Percentiles rank a stretch among this genome's conserved stretches.
These are phyloP conservation scores for Apocheima hispidaria DNA, from an alignment of 2,888 invertebrate species.

Conservation along the genomic window DNA sequence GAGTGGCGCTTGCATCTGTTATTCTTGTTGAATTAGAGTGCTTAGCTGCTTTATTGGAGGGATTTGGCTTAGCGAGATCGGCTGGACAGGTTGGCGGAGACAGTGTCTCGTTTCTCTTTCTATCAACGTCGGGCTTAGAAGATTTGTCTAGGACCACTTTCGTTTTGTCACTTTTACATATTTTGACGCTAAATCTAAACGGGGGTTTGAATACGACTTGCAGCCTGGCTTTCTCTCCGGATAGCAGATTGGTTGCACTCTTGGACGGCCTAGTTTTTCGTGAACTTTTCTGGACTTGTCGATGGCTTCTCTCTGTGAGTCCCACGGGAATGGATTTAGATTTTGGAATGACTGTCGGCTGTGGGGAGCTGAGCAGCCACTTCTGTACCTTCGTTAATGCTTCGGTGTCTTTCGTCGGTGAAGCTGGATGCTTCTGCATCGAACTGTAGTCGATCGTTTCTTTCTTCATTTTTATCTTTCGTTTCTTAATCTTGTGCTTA, in stretches of 20 bases:
- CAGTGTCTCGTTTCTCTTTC: constrained; percentile 67
- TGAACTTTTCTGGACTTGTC: constrained; percentile 83
- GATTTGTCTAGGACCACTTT: constrained; percentile 87
- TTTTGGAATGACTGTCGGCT: constrained; percentile 88
- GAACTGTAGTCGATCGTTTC: constrained; percentile 93
- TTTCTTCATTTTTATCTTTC: constrained; percentile 87
- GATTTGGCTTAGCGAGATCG: constrained; percentile 66
- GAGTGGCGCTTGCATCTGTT: constrained; percentile 47
- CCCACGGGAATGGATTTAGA: constrained; percentile 94
- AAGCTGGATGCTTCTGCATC: constrained; percentile 86
- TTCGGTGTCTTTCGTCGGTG: constrained; percentile 85
- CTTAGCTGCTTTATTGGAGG: constrained; percentile 65
- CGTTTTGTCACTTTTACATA: constrained; percentile 90
- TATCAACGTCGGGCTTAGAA: constrained; percentile 79
- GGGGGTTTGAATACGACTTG: constrained; percentile 96
- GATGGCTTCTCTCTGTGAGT: constrained; percentile 84
- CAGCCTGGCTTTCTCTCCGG: constrained; percentile 89
- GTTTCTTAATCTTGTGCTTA: constrained; percentile 82
- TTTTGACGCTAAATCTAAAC: constrained; percentile 93
- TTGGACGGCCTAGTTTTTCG: constrained; percentile 87
- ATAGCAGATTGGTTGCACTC: constrained; percentile 90
- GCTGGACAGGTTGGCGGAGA: constrained; percentile 55
- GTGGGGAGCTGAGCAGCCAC: constrained; percentile 92
- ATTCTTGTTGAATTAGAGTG: constrained; percentile 66
- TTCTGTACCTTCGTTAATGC: constrained; percentile 92